Evolutionary conservation across 2,113 vertebrate genomes (phyloP).

Genomic region (Ia io): DNA sequence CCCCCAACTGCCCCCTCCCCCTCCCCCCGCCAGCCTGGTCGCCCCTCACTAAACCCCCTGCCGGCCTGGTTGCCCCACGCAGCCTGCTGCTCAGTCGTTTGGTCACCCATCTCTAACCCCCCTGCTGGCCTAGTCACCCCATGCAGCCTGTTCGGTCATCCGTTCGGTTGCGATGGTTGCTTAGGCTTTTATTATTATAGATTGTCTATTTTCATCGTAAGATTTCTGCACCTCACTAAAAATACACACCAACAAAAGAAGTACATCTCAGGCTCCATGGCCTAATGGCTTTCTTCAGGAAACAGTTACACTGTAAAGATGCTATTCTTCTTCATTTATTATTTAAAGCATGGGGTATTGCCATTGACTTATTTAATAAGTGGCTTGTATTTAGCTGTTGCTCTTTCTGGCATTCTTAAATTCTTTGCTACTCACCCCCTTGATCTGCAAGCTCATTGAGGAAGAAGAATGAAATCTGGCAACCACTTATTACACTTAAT

Average conservation of each 20-base stretch:
- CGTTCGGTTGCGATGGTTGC: too few relatives aligned
- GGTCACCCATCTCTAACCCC: too few relatives aligned
- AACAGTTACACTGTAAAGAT: neutral
- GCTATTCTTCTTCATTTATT: neutral
- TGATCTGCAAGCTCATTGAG: neutral
- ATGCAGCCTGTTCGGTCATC: too few relatives aligned
- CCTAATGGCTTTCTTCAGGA: neutral
- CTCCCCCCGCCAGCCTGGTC: too few relatives aligned
- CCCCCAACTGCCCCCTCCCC: too few relatives aligned
- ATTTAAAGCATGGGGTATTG: neutral
- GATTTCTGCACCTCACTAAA: neutral
- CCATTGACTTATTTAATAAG: neutral
- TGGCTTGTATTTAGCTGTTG: neutral
- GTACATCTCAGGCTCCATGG: neutral
- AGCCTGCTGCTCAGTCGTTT: too few relatives aligned
- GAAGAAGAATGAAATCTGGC: constrained; percentile 25
- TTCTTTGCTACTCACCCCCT: neutral
- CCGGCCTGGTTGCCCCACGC: too few relatives aligned
- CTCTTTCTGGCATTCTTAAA: neutral
- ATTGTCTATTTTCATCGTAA: neutral
- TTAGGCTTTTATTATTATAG: too few relatives aligned
- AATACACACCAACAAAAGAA: neutral
- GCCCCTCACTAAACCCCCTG: too few relatives aligned
- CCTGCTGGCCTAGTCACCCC: too few relatives aligned
- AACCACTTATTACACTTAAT: neutral